phyloP scores from a whole-genome alignment of 2,113 vertebrate species.

The Camelus bactrianus region DNA sequence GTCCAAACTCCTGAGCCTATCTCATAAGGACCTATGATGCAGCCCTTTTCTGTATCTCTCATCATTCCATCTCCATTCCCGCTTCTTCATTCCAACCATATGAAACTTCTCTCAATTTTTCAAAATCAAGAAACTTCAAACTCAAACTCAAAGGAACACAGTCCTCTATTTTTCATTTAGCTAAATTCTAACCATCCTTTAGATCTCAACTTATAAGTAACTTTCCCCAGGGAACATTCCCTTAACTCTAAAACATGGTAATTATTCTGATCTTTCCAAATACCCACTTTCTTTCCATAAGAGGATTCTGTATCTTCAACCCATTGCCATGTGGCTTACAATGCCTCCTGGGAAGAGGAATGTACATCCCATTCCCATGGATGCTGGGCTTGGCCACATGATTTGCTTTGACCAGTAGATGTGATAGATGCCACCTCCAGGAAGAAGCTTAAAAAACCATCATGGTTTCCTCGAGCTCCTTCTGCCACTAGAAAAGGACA shows the following conservation, averaged over 20 bases:
- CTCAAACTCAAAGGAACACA: not conserved
- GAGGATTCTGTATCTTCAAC: not conserved
- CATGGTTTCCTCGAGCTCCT: not conserved
- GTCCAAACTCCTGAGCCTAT: not conserved
- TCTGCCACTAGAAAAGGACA: not conserved
- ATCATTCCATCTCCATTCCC: not conserved
- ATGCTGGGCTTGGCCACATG: not conserved
- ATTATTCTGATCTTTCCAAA: not conserved
- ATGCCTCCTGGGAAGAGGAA: not conserved
- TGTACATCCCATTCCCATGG: not conserved
- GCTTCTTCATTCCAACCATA: not conserved
- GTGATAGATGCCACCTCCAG: not conserved
- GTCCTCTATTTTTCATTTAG: not conserved
- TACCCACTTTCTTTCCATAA: not conserved
- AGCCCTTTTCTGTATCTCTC: not conserved
- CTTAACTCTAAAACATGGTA: conserved; percentile 1
- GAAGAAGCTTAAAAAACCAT: not conserved
- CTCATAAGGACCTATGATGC: not conserved
- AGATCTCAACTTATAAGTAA: conserved; percentile 50
- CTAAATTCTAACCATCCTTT: conserved; percentile 11
- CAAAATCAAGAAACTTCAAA: conserved; percentile 14
- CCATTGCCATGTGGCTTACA: not conserved
- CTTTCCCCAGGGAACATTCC: not conserved
- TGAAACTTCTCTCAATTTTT: not conserved
- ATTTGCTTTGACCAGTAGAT: not conserved